phyloP scores from a whole-genome alignment of 2,113 vertebrate genomes.

The Verasper variegatus region DNA sequence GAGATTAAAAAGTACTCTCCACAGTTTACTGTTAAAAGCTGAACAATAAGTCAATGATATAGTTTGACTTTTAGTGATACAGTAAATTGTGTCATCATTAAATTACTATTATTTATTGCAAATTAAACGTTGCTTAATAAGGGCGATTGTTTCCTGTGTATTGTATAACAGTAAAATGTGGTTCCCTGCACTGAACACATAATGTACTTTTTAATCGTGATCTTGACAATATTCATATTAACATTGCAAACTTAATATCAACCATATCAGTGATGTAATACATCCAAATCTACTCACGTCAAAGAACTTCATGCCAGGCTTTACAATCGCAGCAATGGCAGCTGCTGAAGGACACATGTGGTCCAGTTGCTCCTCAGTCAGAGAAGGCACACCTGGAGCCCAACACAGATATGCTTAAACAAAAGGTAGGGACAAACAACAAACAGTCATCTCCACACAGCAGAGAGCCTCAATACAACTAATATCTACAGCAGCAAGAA shows the following conservation, averaged over 20 bases:
- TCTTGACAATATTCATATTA: neutral
- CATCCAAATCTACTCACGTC: slow-evolving; percentile 76
- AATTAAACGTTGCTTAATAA: too few relatives aligned
- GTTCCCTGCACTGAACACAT: neutral
- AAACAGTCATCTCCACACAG: neutral
- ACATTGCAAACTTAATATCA: neutral
- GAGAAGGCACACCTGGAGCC: slow-evolving; percentile 79
- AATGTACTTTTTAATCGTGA: neutral
- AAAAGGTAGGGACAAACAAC: neutral
- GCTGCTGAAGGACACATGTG: slow-evolving; percentile 96
- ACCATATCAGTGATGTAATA: neutral
- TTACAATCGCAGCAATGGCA: slow-evolving; percentile 94
- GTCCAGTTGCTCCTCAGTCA: slow-evolving; percentile 93
- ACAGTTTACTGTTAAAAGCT: neutral
- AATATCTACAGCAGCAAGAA: neutral
- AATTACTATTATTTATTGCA: neutral
- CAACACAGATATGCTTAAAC: slow-evolving; percentile 18
- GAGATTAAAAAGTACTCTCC: neutral
- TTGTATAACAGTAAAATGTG: neutral
- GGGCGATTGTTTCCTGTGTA: neutral
- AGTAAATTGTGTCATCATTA: neutral
- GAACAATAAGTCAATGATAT: neutral
- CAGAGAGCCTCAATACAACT: neutral
- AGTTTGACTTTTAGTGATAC: too few relatives aligned
- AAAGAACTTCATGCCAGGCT: slow-evolving; percentile 97